These are phyloP conservation scores for Hypena proboscidalis DNA, from an alignment of 2,888 invertebrate species.

Conservation along the genomic window DNA sequence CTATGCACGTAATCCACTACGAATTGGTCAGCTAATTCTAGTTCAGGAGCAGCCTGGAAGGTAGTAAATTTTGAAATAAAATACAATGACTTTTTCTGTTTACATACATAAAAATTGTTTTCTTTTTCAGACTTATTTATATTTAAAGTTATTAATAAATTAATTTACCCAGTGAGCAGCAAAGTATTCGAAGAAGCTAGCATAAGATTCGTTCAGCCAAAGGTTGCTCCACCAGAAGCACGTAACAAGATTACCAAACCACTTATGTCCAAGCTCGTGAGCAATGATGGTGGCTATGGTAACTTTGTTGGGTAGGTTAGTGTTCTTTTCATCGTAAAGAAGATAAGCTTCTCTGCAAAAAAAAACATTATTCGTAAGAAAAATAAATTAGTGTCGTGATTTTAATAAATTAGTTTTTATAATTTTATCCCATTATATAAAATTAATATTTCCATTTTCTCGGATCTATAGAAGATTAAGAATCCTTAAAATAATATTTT, in stretches of 20 bases:
- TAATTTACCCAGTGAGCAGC: slow-evolving; percentile 80
- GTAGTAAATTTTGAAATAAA: slow-evolving; percentile 14
- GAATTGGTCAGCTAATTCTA: slow-evolving; percentile 86
- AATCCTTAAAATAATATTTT: no score
- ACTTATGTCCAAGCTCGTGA: slow-evolving; percentile 93
- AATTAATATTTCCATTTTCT: no score
- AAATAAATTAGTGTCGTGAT: neutral
- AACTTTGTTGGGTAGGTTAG: slow-evolving; percentile 76
- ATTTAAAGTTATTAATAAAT: neutral
- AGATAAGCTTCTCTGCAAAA: slow-evolving; percentile 76
- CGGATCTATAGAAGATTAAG: no score
- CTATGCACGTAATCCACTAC: slow-evolving; percentile 88
- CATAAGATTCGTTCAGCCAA: slow-evolving; percentile 90
- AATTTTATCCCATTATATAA: no score
- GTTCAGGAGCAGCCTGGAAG: slow-evolving; percentile 61
- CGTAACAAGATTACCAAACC: slow-evolving; percentile 93
- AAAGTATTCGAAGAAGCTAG: slow-evolving; percentile 90
- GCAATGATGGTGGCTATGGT: slow-evolving; percentile 86
- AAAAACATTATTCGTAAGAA: neutral
- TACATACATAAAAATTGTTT: neutral
- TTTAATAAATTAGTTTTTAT: no score
- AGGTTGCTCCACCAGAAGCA: slow-evolving; percentile 91
- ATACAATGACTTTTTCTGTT: neutral
- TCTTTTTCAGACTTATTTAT: neutral
- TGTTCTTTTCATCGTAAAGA: slow-evolving; percentile 72